Base-by-base conservation (phyloP, 23 tunicate species). In the Halocynthia roretzi region DNA sequence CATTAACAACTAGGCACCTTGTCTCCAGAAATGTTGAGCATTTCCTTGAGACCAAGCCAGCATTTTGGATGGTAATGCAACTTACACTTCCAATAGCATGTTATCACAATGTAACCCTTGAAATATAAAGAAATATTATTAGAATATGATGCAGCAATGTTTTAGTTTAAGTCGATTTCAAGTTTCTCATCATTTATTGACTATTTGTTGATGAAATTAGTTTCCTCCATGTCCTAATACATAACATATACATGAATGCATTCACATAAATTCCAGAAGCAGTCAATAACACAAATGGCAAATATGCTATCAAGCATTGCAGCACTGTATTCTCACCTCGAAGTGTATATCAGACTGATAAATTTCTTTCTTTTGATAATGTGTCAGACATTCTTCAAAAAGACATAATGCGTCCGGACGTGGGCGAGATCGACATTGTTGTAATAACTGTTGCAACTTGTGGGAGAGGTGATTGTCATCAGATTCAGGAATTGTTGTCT, bases 81-180 rank as follows among this genome's bases (percentile, higher is more conserved):
- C 15, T 56, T 14, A 53, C 95, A 88, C 51, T 78, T 21, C 95
- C 95, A 88, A 40, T 80, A 53, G 52, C 95, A 88, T 65, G 53
- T 21, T 50, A 83, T 60, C 51, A 67, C 54, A 15, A 83, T 57
- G 77, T 65, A 88, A 21, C 95, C 95, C 95, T 88, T 84, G 4
- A 74, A 67, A 68, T 68, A 19, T 11, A 68, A 68, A 18, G 31
- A 15, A 68, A 68, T 68, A 15, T 31, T 31, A 31, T 31, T 31
- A 31, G 44, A 31, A 31, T n/a, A n/a, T n/a, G n/a, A n/a, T n/a
- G n/a, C n/a, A n/a, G n/a, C n/a, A n/a, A n/a, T n/a, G n/a, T n/a
- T n/a, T n/a, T n/a, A n/a, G n/a, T n/a, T n/a, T n/a, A n/a, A n/a
- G n/a, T n/a, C n/a, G n/a, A n/a, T n/a, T n/a, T n/a, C n/a, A n/a